Conservation (phyloP, 2,888 invertebrate genomes). For the Zaprionus lineosus region DNA sequence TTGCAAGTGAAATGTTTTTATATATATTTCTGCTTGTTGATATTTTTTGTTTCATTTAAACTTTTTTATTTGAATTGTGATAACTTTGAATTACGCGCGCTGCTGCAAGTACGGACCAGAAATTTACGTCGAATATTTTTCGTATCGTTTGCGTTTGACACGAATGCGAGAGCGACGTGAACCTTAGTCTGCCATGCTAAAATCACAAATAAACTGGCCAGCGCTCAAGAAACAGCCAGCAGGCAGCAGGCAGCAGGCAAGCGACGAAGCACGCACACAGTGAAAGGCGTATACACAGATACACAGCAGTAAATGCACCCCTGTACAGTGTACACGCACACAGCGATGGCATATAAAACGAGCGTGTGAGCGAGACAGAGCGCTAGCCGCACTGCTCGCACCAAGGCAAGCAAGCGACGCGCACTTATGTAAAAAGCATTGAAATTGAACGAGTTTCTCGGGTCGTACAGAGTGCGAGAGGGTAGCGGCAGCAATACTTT, state of each 20-base stretch:
- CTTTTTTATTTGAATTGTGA: constrained; percentile 25
- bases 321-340: constrained; percentile 53
- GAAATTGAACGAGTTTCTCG: constrained; percentile 74
- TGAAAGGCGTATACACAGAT: constrained; percentile 3
- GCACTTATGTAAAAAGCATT: constrained; percentile 75
- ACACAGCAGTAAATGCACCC: constrained; percentile 67
- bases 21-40: not conserved
- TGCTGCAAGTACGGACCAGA: constrained; percentile 46
- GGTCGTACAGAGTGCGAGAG: constrained; percentile 26
- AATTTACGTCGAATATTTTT: constrained; percentile 63
- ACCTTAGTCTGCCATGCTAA: constrained; percentile 81
- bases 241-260: constrained; percentile 55
- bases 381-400: constrained; percentile 22
- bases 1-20: constrained; percentile 31
- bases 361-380: constrained; percentile 6
- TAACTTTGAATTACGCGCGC: constrained; percentile 75
- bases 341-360: constrained; percentile 12
- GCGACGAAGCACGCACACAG: constrained; percentile 25
- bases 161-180: constrained; percentile 69
- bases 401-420: constrained; percentile 45
- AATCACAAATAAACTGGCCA: constrained; percentile 81
- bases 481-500: constrained; percentile 34
- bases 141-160: constrained; percentile 69
- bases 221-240: constrained; percentile 79
- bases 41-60: not conserved